Base-by-base conservation (phyloP, 2,113 vertebrate species). In the Scophthalmus maximus region DNA sequence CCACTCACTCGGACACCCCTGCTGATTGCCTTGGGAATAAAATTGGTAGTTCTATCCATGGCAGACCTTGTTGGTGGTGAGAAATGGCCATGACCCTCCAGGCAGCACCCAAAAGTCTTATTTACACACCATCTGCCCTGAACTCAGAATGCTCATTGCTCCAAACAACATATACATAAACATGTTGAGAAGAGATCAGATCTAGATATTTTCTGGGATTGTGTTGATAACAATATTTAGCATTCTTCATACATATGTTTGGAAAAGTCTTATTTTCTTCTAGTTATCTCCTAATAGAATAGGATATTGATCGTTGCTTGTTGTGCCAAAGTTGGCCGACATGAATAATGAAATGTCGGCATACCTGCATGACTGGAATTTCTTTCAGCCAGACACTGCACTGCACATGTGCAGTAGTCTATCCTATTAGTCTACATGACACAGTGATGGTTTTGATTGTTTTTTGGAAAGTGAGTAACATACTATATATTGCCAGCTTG, bases 11-110 rank as follows among this genome's bases (percentile, higher is more conserved):
- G 72, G 80, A 79, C n/a, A 36, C 29, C 66, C 56, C 22, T 42
- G 67, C 66, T 76, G 30, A 55, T 68, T 73, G 63, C 72, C 51
- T 20, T n/a, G 30, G 74, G 36, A 83, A 65, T 69, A 78, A 80
- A 84, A 78, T 60, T 70, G 61, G 58, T 34, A 44, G 49, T 56
- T 67, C 34, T 55, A 71, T 73, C 65, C 65, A 38, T 18, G 53
- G 55, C 36, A 65, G 68, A 79, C 67, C 74, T 79, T 10, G 20
- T 50, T 64, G 55, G 51, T 75, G 49, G 36, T 68, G 51, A 77
- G 65, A 26, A 82, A 79, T 60, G 25, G 60, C 55, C 36, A 4
- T 29, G 59, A 51, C 36, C 64, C 70, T 34, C 61, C 9, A 0
- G 22, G 49, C 38, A 40, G 42, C 27, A 53, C 27, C 50, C 22